A percentile compares a stretch with the other conserved stretches of the same genome.
Conservation (phyloP, 64 coral and sea anemone genomes). For the Exaiptasia diaphana region DNA sequence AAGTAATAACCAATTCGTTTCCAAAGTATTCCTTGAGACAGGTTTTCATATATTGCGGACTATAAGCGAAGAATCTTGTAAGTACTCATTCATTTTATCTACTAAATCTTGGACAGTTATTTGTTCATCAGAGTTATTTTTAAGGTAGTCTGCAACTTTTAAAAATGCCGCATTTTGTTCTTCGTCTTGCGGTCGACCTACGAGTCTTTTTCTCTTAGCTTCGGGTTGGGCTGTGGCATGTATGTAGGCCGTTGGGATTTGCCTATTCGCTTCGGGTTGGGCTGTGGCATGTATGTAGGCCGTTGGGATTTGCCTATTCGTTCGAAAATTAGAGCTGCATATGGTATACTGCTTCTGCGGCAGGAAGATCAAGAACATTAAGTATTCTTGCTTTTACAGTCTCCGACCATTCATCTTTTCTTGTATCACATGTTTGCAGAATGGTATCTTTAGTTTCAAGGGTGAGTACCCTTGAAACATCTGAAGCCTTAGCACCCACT, state of each 20-base stretch:
- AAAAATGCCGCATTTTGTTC: neutral
- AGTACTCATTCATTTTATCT: conserved; percentile 7
- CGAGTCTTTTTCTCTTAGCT: neutral
- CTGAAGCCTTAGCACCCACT: neutral
- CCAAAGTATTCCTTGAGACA: conserved; percentile 19
- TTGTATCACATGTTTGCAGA: neutral
- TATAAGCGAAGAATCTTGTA: conserved; percentile 23
- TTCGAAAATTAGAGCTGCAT: conserved; percentile 54
- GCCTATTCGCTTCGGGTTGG: conserved; percentile 17
- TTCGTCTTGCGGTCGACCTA: neutral
- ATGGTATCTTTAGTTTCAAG: neutral
- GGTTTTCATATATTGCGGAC: conserved; percentile 16
- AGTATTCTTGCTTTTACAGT: neutral
- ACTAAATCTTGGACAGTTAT: neutral
- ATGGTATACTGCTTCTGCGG: conserved; percentile 35
- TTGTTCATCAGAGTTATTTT: neutral
- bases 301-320: conserved; percentile 35
- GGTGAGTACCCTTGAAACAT: neutral
- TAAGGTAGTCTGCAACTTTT: neutral
- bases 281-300: neutral
- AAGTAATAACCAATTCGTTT: conserved; percentile 1
- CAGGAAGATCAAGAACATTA: conserved; percentile 4
- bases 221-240: conserved; percentile 7
- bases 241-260: neutral
- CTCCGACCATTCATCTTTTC: conserved; percentile 28